Percentiles rank a stretch among this genome's conserved stretches.
phyloP scores from a whole-genome alignment of 2,113 vertebrate genomes.

The Illadopsis cleaveri region DNA sequence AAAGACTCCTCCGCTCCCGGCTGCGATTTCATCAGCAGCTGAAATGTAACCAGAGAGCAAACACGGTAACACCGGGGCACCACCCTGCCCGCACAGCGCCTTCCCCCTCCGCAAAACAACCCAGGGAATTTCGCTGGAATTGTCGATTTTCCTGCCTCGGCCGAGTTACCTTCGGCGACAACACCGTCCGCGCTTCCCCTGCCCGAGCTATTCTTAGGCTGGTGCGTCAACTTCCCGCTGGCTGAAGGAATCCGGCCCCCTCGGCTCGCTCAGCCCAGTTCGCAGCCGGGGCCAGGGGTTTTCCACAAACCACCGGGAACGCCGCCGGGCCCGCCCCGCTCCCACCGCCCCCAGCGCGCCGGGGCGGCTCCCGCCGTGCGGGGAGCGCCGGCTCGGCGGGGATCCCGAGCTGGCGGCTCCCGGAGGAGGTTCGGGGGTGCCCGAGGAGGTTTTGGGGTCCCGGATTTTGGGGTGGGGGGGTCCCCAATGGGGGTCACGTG shows the following conservation, averaged over 20 bases:
- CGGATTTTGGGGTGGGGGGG: background rate
- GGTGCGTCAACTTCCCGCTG: constrained; percentile 27
- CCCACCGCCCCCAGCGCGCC: background rate
- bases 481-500: background rate
- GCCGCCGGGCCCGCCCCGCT: background rate
- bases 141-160: accelerated
- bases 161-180: background rate
- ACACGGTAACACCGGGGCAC: background rate
- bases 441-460: background rate
- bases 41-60: constrained; percentile 19
- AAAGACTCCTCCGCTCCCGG: background rate
- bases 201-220: constrained; percentile 57
- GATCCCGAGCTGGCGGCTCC: background rate
- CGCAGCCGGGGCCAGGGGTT: background rate
- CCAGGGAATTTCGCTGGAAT: accelerated
- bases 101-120: background rate
- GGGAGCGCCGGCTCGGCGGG: accelerated
- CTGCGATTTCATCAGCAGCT: constrained; percentile 46
- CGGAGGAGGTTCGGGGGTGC: no score
- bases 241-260: background rate
- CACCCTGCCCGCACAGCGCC: background rate
- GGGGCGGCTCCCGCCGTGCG: background rate
- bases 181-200: background rate
- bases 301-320: accelerated
- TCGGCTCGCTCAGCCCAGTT: background rate